These are phyloP conservation scores for Toxotes chatareus DNA, from an alignment of 2,113 vertebrate genomes.

Conservation along the genomic window DNA sequence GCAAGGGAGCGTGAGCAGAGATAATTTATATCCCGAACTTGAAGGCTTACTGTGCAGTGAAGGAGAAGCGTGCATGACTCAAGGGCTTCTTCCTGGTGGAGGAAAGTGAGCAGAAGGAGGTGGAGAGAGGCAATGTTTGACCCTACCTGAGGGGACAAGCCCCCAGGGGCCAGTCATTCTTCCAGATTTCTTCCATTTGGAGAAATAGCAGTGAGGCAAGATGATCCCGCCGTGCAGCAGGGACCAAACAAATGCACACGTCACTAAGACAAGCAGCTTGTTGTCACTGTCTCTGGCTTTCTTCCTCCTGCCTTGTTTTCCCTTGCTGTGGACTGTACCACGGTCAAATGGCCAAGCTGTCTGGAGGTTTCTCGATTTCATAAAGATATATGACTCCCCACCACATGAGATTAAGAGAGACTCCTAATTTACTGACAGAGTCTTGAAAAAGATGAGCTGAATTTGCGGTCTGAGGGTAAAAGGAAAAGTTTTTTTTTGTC, in stretches of 20 bases:
- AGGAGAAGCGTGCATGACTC: constrained; percentile 31
- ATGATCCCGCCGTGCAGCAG: constrained; percentile 25
- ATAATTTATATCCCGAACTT: constrained; percentile 51
- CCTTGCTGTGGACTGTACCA: neutral
- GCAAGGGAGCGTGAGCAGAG: constrained; percentile 45
- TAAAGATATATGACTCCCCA: too few species aligned
- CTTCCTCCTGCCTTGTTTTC: constrained; percentile 20
- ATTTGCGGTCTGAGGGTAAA: too few species aligned
- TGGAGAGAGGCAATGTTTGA: constrained; percentile 26
- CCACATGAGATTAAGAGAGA: too few species aligned
- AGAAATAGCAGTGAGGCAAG: constrained; percentile 1
- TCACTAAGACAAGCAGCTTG: constrained; percentile 29
- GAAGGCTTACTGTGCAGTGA: constrained; percentile 38
- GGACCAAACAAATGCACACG: constrained; percentile 47
- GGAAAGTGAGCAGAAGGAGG: constrained; percentile 15
- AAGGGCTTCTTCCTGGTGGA: constrained; percentile 7
- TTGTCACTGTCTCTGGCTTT: neutral
- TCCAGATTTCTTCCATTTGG: constrained; percentile 37
- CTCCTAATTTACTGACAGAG: too few species aligned
- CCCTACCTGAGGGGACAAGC: constrained; percentile 18
- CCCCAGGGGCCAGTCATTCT: constrained; percentile 16
- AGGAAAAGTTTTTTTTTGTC: too few species aligned
- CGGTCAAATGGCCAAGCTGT: neutral
- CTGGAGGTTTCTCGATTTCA: too few species aligned
- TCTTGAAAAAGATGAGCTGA: too few species aligned